Conservation (phyloP, 2,113 vertebrate species). For the Cryptotis parvus region DNA sequence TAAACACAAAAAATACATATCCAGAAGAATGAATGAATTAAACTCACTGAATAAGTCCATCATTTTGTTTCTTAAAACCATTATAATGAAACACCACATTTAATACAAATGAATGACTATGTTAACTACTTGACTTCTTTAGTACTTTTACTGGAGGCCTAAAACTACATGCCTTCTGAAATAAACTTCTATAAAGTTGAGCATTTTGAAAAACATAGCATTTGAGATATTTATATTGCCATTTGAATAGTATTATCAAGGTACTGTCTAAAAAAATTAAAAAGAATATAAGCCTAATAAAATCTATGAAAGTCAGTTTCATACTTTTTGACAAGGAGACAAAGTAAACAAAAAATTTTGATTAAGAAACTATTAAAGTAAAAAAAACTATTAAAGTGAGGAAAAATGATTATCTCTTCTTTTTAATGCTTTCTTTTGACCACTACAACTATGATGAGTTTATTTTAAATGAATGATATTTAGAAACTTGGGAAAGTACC, state of each 20-base stretch:
- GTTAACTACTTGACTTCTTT: not conserved
- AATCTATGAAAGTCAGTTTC: not conserved
- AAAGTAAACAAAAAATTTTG: conserved; percentile 13
- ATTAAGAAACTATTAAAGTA: not conserved
- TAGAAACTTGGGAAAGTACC: not conserved
- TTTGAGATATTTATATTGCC: conserved; percentile 30
- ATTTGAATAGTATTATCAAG: not conserved
- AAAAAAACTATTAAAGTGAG: not conserved
- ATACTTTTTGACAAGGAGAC: conserved; percentile 3
- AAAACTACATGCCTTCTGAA: conserved; percentile 8
- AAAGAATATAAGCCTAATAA: not conserved
- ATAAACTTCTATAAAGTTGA: not conserved
- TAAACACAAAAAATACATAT: too few relatives aligned
- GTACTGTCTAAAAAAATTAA: conserved; percentile 43
- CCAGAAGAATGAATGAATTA: not conserved
- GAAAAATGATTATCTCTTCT: not conserved
- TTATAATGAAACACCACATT: not conserved
- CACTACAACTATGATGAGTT: not conserved
- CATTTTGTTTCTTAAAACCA: not conserved
- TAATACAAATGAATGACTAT: conserved; percentile 6
- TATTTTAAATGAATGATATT: not conserved
- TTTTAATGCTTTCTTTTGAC: not conserved
- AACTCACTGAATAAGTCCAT: not conserved
- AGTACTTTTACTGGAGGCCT: not conserved
- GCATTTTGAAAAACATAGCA: not conserved